phyloP scores from a whole-genome alignment of 2,888 invertebrate species.

The Mycalesis mineus region DNA sequence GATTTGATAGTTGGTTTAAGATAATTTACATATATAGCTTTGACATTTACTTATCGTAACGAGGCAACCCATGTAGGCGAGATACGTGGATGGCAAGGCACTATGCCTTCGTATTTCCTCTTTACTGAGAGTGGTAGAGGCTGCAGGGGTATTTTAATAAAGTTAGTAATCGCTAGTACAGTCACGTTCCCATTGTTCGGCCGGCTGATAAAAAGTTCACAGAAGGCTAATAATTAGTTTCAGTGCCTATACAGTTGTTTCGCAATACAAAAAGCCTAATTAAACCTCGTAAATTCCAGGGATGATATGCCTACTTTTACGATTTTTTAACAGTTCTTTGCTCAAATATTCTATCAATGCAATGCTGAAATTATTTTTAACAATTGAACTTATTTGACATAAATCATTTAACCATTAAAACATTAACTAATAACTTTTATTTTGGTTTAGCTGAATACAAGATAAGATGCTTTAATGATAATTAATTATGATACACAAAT shows the following conservation, averaged over 20 bases:
- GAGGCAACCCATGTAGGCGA: constrained; percentile 33
- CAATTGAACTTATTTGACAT: too few species aligned
- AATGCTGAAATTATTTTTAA: too few species aligned
- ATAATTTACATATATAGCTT: constrained; percentile 34
- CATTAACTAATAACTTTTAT: too few species aligned
- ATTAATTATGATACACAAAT: too few species aligned
- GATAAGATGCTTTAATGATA: too few species aligned
- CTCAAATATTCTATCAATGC: too few species aligned
- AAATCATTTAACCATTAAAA: too few species aligned
- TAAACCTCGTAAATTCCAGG: constrained; percentile 60
- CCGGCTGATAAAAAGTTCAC: constrained; percentile 70
- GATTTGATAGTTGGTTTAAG: constrained; percentile 42
- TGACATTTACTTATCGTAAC: constrained; percentile 49
- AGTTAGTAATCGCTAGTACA: constrained; percentile 55
- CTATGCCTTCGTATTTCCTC: constrained; percentile 26
- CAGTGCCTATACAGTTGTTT: constrained; percentile 52
- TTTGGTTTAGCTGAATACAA: too few species aligned
- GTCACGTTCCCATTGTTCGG: constrained; percentile 75
- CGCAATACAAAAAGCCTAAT: constrained; percentile 69
- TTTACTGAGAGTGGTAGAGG: constrained; percentile 35
- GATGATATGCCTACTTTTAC: constrained; percentile 16
- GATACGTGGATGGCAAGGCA: constrained; percentile 31
- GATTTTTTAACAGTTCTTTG: not conserved
- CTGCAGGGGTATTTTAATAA: constrained; percentile 46
- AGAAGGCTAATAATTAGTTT: constrained; percentile 69